A percentile compares a stretch with the other conserved stretches of the same genome.
These are phyloP conservation scores for Drosophila gaucha DNA, from an alignment of 2,888 invertebrate species.

Conservation along the genomic window DNA sequence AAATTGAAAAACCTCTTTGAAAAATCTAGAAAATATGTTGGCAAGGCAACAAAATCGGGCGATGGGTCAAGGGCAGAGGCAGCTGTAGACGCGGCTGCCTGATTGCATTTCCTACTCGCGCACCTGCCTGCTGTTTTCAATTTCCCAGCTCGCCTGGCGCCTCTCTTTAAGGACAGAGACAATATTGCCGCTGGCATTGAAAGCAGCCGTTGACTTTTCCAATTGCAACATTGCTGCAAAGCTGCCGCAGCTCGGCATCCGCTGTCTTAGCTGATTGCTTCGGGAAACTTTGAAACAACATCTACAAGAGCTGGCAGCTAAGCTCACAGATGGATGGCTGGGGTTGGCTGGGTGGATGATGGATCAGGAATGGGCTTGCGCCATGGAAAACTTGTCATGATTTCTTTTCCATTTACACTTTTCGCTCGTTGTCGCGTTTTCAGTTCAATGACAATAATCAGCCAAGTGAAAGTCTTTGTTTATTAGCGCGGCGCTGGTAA, in stretches of 20 bases:
- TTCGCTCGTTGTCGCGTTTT: constrained; percentile 45
- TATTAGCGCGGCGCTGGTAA: constrained; percentile 59
- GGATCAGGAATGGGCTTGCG: constrained; percentile 3
- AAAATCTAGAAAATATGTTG: constrained; percentile 28
- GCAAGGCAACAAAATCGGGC: constrained; percentile 18
- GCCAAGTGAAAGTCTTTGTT: constrained; percentile 62
- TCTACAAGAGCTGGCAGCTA: constrained; percentile 47
- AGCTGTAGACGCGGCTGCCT: constrained; percentile 26
- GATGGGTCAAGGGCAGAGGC: constrained; percentile 9
- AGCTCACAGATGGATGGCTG: constrained; percentile 53
- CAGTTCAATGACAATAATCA: constrained; percentile 73
- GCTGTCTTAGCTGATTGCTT: constrained; percentile 64
- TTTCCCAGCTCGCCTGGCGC: constrained; percentile 43
- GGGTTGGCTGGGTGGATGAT: constrained; percentile 1
- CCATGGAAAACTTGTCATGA: constrained; percentile 33
- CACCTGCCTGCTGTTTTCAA: constrained; percentile 65
- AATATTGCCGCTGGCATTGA: constrained; percentile 68
- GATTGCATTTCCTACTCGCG: constrained; percentile 68
- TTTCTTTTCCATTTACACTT: constrained; percentile 54
- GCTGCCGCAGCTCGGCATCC: constrained; percentile 20
- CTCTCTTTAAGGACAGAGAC: constrained; percentile 42
- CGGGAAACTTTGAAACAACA: constrained; percentile 71
- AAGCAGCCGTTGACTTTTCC: constrained; percentile 74
- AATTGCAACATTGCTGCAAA: constrained; percentile 55
- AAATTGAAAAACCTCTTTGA: constrained; percentile 21